Percentiles rank a stretch among this genome's conserved stretches.
These are phyloP conservation scores for Acrobasis consociella DNA, from an alignment of 2,888 invertebrate species.

Conservation along the genomic window DNA sequence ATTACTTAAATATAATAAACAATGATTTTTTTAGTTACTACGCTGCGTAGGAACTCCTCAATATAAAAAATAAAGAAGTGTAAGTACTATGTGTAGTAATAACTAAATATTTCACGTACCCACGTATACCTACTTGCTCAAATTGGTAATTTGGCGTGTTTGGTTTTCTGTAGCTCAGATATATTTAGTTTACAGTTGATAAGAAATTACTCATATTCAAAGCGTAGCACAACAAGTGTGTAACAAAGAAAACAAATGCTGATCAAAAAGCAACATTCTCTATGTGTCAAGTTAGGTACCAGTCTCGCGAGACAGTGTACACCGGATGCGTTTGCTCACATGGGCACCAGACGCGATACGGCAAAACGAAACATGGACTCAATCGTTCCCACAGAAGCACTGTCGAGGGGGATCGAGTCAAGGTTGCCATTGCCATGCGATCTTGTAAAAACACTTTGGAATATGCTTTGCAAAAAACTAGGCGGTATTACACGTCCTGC, in stretches of 20 bases:
- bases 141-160: no score
- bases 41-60: no score
- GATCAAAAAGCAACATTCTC: constrained; percentile 50
- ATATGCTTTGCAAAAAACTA: constrained; percentile 61
- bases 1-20: no score
- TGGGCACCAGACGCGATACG: constrained; percentile 71
- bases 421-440: constrained; percentile 72
- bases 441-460: constrained; percentile 67
- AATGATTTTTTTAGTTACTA: no score
- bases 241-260: constrained; percentile 37
- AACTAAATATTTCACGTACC: no score
- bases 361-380: constrained; percentile 65
- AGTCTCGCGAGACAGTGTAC: constrained; percentile 49
- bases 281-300: constrained; percentile 39
- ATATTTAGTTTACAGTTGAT: no score
- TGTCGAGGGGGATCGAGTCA: constrained; percentile 68
- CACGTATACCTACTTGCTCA: no score
- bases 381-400: constrained; percentile 74
- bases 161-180: no score
- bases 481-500: constrained; percentile 56
- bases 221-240: no score
- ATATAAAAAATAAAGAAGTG: no score
- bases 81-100: no score
- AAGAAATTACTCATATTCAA: no score
- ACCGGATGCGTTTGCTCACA: constrained; percentile 77